Evolutionary conservation across 2,113 vertebrate species (phyloP), one percentile per base, ranked within the genome.

Genomic region (Hemicordylus capensis): DNA sequence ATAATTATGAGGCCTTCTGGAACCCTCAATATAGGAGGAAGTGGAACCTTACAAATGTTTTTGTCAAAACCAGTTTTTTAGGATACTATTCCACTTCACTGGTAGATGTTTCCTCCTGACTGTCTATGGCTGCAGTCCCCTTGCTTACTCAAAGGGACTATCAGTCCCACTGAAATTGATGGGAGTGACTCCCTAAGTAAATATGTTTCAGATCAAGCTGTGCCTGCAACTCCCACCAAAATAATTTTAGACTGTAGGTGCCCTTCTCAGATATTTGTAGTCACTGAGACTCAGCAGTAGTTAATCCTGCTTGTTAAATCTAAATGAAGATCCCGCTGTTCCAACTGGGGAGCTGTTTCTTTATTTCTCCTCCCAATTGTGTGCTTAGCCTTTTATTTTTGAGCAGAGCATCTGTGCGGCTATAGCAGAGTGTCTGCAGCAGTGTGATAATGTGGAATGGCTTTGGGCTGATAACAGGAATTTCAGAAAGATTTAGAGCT

Each of bases 261-360:
- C 63, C 46, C 22, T 39, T 87, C 37, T 10, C 4, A 88, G 46
- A 19, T 80, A 10, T 84, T 88, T 82, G 37, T 44, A 31, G 72
- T 63, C 76, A 15, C 12, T 79, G 37, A 84, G 42, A 20, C 63
- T 39, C 48, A 48, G 54, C 51, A 73, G 54, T 63, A 56, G 11
- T 85, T 24, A 4, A 10, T 37, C 37, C 73, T 87, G 10, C 39
- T 89, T 81, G 87, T 82, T 83, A 19, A 80, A 56, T 91, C 64
- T 78, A 28, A 63, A 37, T n/a, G 20, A 48, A 51, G 81, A 7
- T 61, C 1, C 8, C 64, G 28, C 58, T 28, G 6, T 19, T 28
- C 0, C 14, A 51, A 1, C 67, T 64, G 12, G 44, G 44, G 8
- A 64, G 44, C 44, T 48, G n/a, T 75, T 64, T n/a, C 31, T 63